Base-by-base conservation (phyloP, 2,888 invertebrate species). In the Ischnus inquisitorius region DNA sequence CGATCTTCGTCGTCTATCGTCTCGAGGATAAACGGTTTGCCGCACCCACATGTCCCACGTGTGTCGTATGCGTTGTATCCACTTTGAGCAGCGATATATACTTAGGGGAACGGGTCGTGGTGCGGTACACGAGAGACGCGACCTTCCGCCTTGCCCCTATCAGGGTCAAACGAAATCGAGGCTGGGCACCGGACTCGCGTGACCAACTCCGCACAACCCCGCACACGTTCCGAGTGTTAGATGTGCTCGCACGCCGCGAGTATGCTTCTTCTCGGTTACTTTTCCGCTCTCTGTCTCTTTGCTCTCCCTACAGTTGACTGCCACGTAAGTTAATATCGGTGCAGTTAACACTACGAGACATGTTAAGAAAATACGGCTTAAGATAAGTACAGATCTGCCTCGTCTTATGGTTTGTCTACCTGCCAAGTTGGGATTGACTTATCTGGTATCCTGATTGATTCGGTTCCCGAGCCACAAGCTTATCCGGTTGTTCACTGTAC, bases 131-230 rank as follows among this genome's bases (percentile, higher is more conserved):
- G 34, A 74, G 72, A 68, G 80, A 80, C 83, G 43, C 72, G 83
- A 79, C 79, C 82, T 80, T 83, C 76, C 69, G 79, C 78, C 69
- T 75, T 60, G 77, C 48, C 48, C 69, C 68, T 48, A 78, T 83
- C 84, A 83, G 76, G 62, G 75, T 77, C 81, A 67, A 71, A 84
- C 57, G 76, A 79, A 78, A 83, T 82, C 64, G 71, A 86, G 86
- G 85, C 78, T 76, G 19, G 87, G 81, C 83, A 67, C 25, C 77
- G 78, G 57, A 80, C 78, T 83, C 78, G 71, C 60, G 78, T 78
- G 78, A 78, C 78, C 78, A 60, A 62, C 39, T 69, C 41, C 34
- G 62, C 67, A 51, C 68, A 62, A 54, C 0, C 57, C 60, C 34
- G 34, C 34, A 68, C 34, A 48, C 19, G 68, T 69, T 34, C 48